Conservation (phyloP, 2,888 invertebrate species). For the Drosophila acutilabella region DNA sequence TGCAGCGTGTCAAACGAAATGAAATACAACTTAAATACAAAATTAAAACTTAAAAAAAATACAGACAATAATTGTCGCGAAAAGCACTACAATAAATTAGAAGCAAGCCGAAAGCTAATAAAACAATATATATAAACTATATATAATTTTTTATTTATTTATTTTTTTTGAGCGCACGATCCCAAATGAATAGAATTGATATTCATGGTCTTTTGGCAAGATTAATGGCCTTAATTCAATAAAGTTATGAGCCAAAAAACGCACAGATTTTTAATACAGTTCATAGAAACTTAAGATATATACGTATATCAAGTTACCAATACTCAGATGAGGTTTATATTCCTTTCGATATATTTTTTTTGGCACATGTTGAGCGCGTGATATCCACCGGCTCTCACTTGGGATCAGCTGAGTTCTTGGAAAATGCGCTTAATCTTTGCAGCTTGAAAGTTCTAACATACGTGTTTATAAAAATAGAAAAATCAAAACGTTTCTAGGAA, state of each 20-base stretch:
- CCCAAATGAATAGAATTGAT: constrained; percentile 60
- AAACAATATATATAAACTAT: constrained; percentile 6
- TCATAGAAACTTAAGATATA: not conserved
- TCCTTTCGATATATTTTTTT: not conserved
- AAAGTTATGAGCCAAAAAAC: constrained; percentile 59
- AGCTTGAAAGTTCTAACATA: not conserved
- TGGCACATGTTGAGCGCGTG: too few species aligned
- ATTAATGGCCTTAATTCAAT: constrained; percentile 60
- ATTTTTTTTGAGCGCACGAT: not conserved
- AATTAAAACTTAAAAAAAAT: constrained; percentile 15
- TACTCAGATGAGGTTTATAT: not conserved
- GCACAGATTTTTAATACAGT: constrained; percentile 10
- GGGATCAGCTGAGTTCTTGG: not conserved
- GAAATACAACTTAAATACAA: constrained; percentile 35
- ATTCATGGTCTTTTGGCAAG: constrained; percentile 46
- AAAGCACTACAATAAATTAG: constrained; percentile 29
- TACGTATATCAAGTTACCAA: constrained; percentile 12
- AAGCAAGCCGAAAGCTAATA: constrained; percentile 16
- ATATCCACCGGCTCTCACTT: not conserved
- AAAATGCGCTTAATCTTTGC: not conserved
- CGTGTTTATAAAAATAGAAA: not conserved
- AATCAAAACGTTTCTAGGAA: too few species aligned
- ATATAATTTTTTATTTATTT: constrained; percentile 1
- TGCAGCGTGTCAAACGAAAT: constrained; percentile 43
- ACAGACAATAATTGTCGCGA: constrained; percentile 17